A percentile compares a stretch with the other conserved stretches of the same genome.
Evolutionary conservation across 2,888 invertebrate genomes (phyloP).

Genomic region (Idaea biselata): DNA sequence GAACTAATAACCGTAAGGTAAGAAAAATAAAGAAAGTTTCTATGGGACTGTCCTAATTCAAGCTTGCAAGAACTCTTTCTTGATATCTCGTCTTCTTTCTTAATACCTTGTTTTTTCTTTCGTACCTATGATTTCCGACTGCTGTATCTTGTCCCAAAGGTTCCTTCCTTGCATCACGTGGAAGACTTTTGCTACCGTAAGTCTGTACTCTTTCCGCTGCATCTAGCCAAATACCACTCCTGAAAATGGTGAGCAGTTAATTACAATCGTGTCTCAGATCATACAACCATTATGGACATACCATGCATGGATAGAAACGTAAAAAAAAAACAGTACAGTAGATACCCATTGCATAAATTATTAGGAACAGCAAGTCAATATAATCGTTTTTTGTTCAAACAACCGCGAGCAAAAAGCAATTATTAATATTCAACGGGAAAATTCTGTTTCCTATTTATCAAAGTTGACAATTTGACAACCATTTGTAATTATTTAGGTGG

Average conservation of each 20-base stretch:
- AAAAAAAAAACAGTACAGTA: too few relatives aligned
- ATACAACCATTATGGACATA: neutral
- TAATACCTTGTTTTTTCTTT: too few relatives aligned
- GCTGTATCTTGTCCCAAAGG: conserved; percentile 91
- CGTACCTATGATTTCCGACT: conserved; percentile 68
- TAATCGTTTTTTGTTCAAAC: neutral
- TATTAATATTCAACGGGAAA: neutral
- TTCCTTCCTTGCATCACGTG: conserved; percentile 90
- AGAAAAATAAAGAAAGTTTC: too few relatives aligned
- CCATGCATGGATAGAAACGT: too few relatives aligned
- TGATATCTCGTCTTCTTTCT: too few relatives aligned
- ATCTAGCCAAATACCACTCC: conserved; percentile 88
- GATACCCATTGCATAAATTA: neutral
- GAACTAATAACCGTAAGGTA: too few relatives aligned
- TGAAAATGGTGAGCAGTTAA: conserved; percentile 36
- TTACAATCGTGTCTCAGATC: neutral
- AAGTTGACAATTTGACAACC: neutral
- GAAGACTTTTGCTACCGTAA: conserved; percentile 86
- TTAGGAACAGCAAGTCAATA: neutral
- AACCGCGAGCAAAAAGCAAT: neutral
- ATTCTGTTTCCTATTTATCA: neutral
- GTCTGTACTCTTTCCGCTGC: conserved; percentile 86
- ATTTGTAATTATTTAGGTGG: neutral
- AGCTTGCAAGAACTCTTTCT: too few relatives aligned
- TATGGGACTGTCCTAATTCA: too few relatives aligned